Evolutionary conservation across 1,140 invertebrate genomes (phyloP), one percentile per base, ranked within the genome.

Genomic region (Dysdera silvatica): DNA sequence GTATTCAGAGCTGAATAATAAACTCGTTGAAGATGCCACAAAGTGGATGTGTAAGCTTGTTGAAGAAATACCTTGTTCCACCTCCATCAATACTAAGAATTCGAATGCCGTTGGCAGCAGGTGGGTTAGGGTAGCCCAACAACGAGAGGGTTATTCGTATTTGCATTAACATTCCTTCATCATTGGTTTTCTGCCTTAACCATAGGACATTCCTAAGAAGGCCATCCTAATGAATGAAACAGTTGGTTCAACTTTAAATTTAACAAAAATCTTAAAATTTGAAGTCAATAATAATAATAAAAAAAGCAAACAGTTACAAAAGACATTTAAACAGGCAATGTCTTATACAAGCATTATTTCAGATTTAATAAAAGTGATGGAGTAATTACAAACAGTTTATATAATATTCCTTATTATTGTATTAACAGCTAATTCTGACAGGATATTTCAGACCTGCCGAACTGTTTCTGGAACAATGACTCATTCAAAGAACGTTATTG

Each of bases 81-180:
- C 92, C 92, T 7, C 92, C 92, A 80, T 96, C 92, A 67, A 95
- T 88, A 0, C 87, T 82, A 14, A 96, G 77, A 52, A 95, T 85
- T 73, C 87, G 80, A 28, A 94, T 85, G 5, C 92, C 91, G 58
- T 79, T 77, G 5, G 83, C 83, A 65, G 81, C 82, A 4, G 87
- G 77, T 31, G 88, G 84, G 61, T 84, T 80, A 8, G 81, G 75
- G 72, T 89, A 82, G 6, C 91, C 91, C 53, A 93, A 73, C 29
- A 91, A 72, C 1, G 87, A 82, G 53, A 93, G 77, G 1, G 83
- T 82, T 80, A 87, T 83, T 67, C 80, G 47, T 2, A 67, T 71
- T 49, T 67, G 65, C n/a, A 57, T 66, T 33, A 65, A 61, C 2
- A 77, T 66, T 20, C 56, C 52, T 14, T 35, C 32, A 45, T 75